phyloP scores from a whole-genome alignment of 2,888 invertebrate genomes.

The Hoplodrina blanda region DNA sequence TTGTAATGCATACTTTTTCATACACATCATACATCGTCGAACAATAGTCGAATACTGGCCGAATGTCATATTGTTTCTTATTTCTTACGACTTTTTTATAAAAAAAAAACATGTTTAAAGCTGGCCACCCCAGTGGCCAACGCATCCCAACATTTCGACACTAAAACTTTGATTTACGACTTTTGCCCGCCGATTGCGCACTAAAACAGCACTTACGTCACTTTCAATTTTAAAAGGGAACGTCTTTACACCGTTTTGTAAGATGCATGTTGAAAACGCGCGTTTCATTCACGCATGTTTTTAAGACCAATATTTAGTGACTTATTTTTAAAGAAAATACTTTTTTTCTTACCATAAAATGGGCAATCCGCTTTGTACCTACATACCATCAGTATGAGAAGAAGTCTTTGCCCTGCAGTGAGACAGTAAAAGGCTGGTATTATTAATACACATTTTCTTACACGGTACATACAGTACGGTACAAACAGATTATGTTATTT shows the following conservation, averaged over 20 bases:
- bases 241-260: conserved; percentile 76
- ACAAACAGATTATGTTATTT: too few relatives aligned
- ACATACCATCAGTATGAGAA: too few relatives aligned
- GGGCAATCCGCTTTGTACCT: too few relatives aligned
- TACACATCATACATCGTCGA: conserved; percentile 76
- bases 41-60: conserved; percentile 84
- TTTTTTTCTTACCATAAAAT: too few relatives aligned
- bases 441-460: too few relatives aligned
- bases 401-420: too few relatives aligned
- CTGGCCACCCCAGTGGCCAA: conserved; percentile 89
- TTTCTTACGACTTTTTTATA: conserved; percentile 72
- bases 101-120: conserved; percentile 78
- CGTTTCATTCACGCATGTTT: neutral
- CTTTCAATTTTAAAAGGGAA: conserved; percentile 89
- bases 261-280: conserved; percentile 16
- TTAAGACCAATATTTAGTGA: neutral
- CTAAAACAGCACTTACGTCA: conserved; percentile 90
- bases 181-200: conserved; percentile 88
- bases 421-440: too few relatives aligned
- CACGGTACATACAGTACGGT: too few relatives aligned
- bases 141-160: conserved; percentile 90
- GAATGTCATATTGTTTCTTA: conserved; percentile 87
- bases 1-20: conserved; percentile 71
- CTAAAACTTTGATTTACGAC: conserved; percentile 90
- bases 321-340: too few relatives aligned